Conservation (phyloP, 2,888 invertebrate species). For the Drosophila mimetica region DNA sequence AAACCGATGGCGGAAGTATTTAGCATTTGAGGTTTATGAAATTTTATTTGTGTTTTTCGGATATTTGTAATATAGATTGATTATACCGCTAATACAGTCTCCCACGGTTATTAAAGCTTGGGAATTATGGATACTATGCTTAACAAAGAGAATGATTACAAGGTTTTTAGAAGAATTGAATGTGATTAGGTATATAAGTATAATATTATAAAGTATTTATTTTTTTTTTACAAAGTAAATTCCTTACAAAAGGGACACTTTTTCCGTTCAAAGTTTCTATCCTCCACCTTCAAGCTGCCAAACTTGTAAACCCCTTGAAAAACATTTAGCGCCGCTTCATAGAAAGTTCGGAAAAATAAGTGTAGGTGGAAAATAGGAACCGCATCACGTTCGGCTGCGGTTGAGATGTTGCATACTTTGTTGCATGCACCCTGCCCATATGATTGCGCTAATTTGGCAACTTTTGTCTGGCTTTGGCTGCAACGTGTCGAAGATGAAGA, state of each 20-base stretch:
- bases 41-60: constrained; percentile 29
- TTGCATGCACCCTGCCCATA: constrained; percentile 48
- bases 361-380: constrained; percentile 54
- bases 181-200: not conserved
- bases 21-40: constrained; percentile 41
- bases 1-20: constrained; percentile 63
- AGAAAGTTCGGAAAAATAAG: constrained; percentile 51
- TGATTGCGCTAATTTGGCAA: constrained; percentile 66
- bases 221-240: not conserved
- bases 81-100: constrained; percentile 38
- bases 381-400: constrained; percentile 74
- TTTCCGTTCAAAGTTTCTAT: not conserved
- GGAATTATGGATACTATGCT: not conserved
- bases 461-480: constrained; percentile 39
- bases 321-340: constrained; percentile 5
- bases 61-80: constrained; percentile 68
- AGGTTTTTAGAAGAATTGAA: not conserved
- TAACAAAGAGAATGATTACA: constrained; percentile 1
- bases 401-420: constrained; percentile 71
- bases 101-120: constrained; percentile 38
- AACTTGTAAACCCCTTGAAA: not conserved
- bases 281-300: constrained; percentile 1
- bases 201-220: too few relatives aligned
- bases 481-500: constrained; percentile 44
- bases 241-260: not conserved